Evolutionary conservation across 1,140 invertebrate genomes (phyloP).

Genomic region (Drosophila cardini): DNA sequence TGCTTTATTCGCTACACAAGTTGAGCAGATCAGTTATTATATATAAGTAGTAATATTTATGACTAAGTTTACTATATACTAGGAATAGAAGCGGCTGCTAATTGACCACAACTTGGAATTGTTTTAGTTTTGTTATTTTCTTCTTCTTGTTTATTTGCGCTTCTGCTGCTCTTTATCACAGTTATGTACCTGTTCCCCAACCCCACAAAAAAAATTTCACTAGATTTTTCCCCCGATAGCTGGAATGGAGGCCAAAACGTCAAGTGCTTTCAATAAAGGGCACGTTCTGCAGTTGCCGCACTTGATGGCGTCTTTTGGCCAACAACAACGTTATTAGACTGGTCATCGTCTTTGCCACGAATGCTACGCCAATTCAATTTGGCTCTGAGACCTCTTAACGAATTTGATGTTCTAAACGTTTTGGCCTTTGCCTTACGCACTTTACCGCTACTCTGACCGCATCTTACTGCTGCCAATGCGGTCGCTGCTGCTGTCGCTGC

Average conservation of each 20-base stretch:
- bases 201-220: neutral
- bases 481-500: constrained; percentile 1
- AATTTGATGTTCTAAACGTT: constrained; percentile 55
- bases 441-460: constrained; percentile 36
- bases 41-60: constrained; percentile 33
- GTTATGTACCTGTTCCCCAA: constrained; percentile 54
- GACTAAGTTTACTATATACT: constrained; percentile 32
- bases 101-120: constrained; percentile 52
- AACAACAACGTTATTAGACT: constrained; percentile 9
- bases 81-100: constrained; percentile 40
- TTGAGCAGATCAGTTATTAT: constrained; percentile 26
- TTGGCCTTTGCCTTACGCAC: constrained; percentile 69
- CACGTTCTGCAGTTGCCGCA: constrained; percentile 41
- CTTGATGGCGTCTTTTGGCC: constrained; percentile 17
- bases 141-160: neutral
- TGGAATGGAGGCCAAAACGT: constrained; percentile 45
- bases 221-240: neutral
- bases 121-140: neutral
- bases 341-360: constrained; percentile 43
- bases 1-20: constrained; percentile 56
- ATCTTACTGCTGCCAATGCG: too few relatives aligned
- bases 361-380: constrained; percentile 77
- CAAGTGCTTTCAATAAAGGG: constrained; percentile 48
- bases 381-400: constrained; percentile 63
- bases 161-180: constrained; percentile 71